Conservation (phyloP, 2,888 invertebrate species). For the Glaucopsyche alexis region DNA sequence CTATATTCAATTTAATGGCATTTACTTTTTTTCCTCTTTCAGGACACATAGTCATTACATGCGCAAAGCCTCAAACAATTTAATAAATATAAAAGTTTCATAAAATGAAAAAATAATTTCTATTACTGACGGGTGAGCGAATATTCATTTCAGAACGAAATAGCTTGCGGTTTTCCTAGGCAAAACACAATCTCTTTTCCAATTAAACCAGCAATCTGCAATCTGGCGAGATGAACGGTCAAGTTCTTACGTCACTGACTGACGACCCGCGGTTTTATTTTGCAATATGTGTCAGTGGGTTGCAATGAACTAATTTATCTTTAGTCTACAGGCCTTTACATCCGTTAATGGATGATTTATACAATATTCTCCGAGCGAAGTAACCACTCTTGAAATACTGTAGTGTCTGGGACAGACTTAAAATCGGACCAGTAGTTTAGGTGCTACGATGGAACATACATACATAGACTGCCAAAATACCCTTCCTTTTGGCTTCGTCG, state of each 20-base stretch:
- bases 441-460: no score
- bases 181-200: slow-evolving; percentile 24
- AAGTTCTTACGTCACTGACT: slow-evolving; percentile 16
- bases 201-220: slow-evolving; percentile 26
- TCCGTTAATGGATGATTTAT: no score
- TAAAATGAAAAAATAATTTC: background rate
- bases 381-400: no score
- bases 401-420: no score
- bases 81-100: background rate
- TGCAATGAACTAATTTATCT: background rate
- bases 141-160: slow-evolving; percentile 13
- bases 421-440: no score
- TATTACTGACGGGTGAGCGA: background rate
- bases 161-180: slow-evolving; percentile 11
- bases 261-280: background rate
- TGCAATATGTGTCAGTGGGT: background rate
- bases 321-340: background rate
- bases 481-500: no score
- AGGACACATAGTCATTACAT: background rate
- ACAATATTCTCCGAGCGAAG: no score
- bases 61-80: background rate
- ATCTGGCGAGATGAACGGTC: slow-evolving; percentile 16
- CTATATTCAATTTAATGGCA: no score
- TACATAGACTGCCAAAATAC: no score
- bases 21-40: background rate